phyloP scores from a whole-genome alignment of 2,113 vertebrate species.

The Microtus richardsoni region DNA sequence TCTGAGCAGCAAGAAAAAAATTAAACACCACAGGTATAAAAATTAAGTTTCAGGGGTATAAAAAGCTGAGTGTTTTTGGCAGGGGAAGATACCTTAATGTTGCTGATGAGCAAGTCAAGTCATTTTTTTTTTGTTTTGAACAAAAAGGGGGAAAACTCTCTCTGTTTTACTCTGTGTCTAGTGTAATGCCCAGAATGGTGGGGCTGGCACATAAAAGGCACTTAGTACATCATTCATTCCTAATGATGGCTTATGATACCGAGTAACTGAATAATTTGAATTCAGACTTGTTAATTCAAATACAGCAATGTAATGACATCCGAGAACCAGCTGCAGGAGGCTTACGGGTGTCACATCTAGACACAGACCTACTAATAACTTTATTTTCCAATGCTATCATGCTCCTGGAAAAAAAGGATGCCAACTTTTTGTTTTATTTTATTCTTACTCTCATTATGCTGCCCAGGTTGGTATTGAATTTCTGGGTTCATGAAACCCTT shows the following conservation, averaged over 20 bases:
- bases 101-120: not conserved
- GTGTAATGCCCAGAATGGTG: not conserved
- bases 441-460: not conserved
- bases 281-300: not conserved
- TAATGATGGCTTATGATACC: not conserved
- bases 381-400: not conserved
- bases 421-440: not conserved
- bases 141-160: not conserved
- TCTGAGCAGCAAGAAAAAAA: not conserved
- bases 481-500: not conserved
- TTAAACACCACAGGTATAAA: not conserved
- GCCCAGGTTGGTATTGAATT: not conserved
- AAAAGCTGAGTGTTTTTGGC: not conserved
- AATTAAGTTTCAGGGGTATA: not conserved
- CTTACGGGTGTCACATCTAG: not conserved
- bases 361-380: not conserved
- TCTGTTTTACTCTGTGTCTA: not conserved
- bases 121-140: not conserved
- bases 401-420: not conserved
- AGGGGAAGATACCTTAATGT: not conserved
- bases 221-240: not conserved
- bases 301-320: not conserved
- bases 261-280: not conserved
- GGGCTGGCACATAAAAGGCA: not conserved
- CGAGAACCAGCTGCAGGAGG: not conserved